Base-by-base conservation (phyloP, 2,797 vertebrate species). In the Anomalospiza imberbis region DNA sequence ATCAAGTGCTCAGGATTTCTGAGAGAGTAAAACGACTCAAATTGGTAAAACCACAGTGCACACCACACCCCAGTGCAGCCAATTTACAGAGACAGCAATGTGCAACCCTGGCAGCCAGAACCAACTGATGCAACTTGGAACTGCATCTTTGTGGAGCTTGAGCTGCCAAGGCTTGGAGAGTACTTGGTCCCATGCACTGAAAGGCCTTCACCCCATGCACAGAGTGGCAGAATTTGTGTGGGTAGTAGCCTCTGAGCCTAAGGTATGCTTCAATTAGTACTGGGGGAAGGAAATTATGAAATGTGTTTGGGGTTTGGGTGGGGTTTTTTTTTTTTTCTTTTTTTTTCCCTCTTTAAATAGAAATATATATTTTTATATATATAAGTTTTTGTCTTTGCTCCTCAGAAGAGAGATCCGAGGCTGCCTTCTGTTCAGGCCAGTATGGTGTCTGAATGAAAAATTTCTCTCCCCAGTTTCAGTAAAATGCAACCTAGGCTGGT, bases 361-460 rank as follows among this genome's bases (percentile, higher is more conserved):
- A 80, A 82, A 48, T 54, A 61, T 4, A 7, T 75, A 53, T 85
- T 83, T 91, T 31, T 44, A n/a, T 51, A 61, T 42, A 55, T 45
- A 42, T 36, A 9, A 9, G 45, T 40, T 87, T 78, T 76, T 8
- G 0, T 84, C 24, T 68, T 70, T 0, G 2, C 10, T 85, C 47
- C 72, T 87, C 53, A 85, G 63, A 91, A 76, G 58, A 66, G n/a
- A 91, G 50, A 75, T 62, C 36, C 9, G 8, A 54, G 57, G 19
- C 57, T 91, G 76, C 76, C 84, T 93, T 96, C 55, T 67, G 25
- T 65, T 92, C 81, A 45, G 70, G 54, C 28, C 63, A 77, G 26
- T 38, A 42, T 57, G 55, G 32, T 93, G 48, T 34, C 63, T 36
- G 38, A 83, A 65, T 58, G 55, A 77, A 83, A 77, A 80, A 92